A percentile compares a stretch with the other conserved stretches of the same genome.
Conservation (phyloP, 2,888 invertebrate genomes). For the Parnassius apollo region DNA sequence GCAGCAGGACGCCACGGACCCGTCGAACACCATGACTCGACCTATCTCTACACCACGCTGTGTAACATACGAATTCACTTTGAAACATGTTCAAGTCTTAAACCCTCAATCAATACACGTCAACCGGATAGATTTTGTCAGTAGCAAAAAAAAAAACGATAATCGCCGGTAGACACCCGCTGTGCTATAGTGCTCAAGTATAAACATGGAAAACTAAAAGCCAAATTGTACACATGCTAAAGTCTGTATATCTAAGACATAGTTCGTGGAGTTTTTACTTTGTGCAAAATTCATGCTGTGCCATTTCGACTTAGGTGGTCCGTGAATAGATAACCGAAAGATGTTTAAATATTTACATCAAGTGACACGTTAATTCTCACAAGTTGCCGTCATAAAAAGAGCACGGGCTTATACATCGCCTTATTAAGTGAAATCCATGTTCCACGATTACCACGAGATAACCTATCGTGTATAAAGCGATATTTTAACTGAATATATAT, state of each 20-base stretch:
- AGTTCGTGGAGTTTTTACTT: constrained; percentile 32
- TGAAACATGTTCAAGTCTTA: constrained; percentile 53
- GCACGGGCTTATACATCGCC: constrained; percentile 1
- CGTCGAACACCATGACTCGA: constrained; percentile 58
- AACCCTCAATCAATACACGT: constrained; percentile 67
- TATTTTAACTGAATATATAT: neutral
- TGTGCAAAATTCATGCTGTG: constrained; percentile 41
- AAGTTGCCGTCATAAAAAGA: constrained; percentile 11
- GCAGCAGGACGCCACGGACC: constrained; percentile 56
- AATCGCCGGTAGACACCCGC: constrained; percentile 39
- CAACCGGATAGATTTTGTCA: constrained; percentile 49
- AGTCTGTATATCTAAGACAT: constrained; percentile 31
- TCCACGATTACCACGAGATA: neutral
- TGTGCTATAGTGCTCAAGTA: constrained; percentile 42
- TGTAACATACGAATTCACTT: constrained; percentile 76
- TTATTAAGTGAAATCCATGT: constrained; percentile 3
- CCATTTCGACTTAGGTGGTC: constrained; percentile 37
- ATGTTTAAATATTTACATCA: constrained; percentile 27
- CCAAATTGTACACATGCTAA: constrained; percentile 33
- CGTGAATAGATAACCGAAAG: constrained; percentile 27
- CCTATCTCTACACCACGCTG: constrained; percentile 71
- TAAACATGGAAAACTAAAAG: constrained; percentile 43
- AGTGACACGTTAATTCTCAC: constrained; percentile 32
- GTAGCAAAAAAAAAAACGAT: constrained; percentile 48
- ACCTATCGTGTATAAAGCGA: neutral